Evolutionary conservation across 2,888 invertebrate species (phyloP), one percentile per base, ranked within the genome.

Genomic region (Volucella bombylans): DNA sequence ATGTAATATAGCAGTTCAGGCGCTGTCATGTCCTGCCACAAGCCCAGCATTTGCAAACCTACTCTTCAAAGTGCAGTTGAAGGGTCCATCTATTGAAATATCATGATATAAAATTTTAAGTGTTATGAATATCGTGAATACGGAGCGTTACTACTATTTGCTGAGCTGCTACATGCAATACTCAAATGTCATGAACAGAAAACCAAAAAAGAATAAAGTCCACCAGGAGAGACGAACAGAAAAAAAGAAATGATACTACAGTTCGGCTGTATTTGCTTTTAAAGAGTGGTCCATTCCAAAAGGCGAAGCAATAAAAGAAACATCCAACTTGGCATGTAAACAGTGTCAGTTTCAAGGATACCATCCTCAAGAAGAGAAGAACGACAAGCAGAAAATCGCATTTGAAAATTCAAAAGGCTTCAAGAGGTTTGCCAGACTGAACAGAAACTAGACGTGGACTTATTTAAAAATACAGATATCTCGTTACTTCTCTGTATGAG

Each of bases 11-110:
- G 65, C 67, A 67, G 11, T 54, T 61, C 72, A 67, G 59, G 11
- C 68, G 31, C 69, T 74, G 64, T 64, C 64, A 74, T 73, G 78
- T 82, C 72, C 73, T 78, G 67, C 69, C 78, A 72, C 64, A 78
- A 55, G 71, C 47, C 77, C 41, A 43, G 49, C 69, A 59, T 65
- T 83, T 74, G 74, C 52, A 83, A 76, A 80, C 80, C 71, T 74
- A 83, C 80, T 76, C 83, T 80, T 59, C 47, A 68, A 68, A 45
- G 68, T 76, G 85, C 62, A 81, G 15, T 72, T 85, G 76, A 85
- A 85, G 85, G 83, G 72, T 81, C 77, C 71, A 72, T 68, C 81
- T 85, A 85, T 81, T 85, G 85, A 85, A 77, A 81, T 77, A 85
- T 85, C 81, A 81, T 76, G 64, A 76, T 85, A 80, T 81, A 85